A percentile compares a stretch with the other conserved stretches of the same genome.
Conservation (phyloP, 1,140 invertebrate species). For the Papilio polytes region DNA sequence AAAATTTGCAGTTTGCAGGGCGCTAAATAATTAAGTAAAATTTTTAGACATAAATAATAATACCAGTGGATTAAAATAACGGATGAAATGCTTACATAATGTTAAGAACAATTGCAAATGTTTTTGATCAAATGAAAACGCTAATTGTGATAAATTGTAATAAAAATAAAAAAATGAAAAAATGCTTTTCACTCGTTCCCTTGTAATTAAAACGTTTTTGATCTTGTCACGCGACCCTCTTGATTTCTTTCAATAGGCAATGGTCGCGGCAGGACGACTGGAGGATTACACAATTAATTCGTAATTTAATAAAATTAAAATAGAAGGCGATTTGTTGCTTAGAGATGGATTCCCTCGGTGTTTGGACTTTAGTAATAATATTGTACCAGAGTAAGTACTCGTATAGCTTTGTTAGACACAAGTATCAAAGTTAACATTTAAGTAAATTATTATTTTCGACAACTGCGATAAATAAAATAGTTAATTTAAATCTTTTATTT, state of each 20-base stretch:
- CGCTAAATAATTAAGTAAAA: too few species aligned
- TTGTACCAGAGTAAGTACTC: slow-evolving; percentile 76
- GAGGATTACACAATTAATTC: slow-evolving; percentile 47
- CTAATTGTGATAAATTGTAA: too few species aligned
- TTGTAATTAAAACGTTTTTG: too few species aligned
- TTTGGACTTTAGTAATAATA: slow-evolving; percentile 65
- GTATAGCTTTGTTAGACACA: slow-evolving; percentile 43
- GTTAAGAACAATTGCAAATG: background rate
- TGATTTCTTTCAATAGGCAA: background rate
- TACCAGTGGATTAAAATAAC: too few species aligned
- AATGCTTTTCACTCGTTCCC: too few species aligned
- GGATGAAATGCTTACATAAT: too few species aligned
- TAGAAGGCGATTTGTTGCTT: background rate
- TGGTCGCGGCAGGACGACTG: background rate
- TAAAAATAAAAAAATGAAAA: too few species aligned
- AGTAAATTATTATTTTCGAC: too few species aligned
- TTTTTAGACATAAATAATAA: too few species aligned
- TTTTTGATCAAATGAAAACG: background rate
- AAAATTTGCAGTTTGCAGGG: too few species aligned
- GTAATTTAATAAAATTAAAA: slow-evolving; percentile 44
- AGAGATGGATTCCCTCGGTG: slow-evolving; percentile 57
- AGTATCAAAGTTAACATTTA: background rate
- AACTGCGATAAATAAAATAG: too few species aligned
- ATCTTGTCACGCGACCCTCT: background rate
- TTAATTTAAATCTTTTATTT: too few species aligned